These are phyloP conservation scores for Tonatia bakeri DNA, from an alignment of 2,113 vertebrate genomes.

Conservation along the genomic window DNA sequence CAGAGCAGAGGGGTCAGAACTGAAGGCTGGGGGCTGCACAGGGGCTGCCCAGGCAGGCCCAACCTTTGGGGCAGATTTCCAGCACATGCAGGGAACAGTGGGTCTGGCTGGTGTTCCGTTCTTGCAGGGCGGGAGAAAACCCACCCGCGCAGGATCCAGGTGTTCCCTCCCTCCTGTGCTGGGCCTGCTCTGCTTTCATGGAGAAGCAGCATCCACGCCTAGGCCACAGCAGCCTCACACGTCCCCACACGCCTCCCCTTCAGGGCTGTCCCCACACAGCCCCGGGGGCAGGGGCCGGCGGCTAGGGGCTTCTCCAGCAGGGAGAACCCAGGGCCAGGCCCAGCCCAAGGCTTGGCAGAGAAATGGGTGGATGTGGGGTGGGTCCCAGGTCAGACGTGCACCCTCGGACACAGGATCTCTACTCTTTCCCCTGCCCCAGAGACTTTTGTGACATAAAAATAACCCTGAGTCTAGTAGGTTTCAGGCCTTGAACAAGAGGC, in stretches of 20 bases:
- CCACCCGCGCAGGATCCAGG: not conserved
- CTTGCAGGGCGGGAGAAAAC: not conserved
- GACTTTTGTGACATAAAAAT: not conserved
- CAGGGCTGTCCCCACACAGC: fast-evolving
- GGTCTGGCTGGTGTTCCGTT: no score
- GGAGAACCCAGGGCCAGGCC: not conserved
- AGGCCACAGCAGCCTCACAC: fast-evolving
- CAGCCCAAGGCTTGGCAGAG: not conserved
- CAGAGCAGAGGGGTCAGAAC: not conserved
- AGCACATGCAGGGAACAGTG: not conserved
- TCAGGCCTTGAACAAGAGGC: fast-evolving
- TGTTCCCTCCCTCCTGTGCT: fast-evolving
- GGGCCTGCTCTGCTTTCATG: not conserved
- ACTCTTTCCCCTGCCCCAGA: not conserved
- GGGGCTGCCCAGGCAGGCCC: not conserved
- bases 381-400: not conserved
- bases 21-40: fast-evolving
- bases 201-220: fast-evolving
- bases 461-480: not conserved
- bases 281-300: fast-evolving
- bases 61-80: fast-evolving
- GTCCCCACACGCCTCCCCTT: fast-evolving
- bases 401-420: not conserved
- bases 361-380: fast-evolving
- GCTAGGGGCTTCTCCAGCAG: fast-evolving